Base-by-base conservation (phyloP, 2,797 vertebrate species). In the Gallinago stenura region DNA sequence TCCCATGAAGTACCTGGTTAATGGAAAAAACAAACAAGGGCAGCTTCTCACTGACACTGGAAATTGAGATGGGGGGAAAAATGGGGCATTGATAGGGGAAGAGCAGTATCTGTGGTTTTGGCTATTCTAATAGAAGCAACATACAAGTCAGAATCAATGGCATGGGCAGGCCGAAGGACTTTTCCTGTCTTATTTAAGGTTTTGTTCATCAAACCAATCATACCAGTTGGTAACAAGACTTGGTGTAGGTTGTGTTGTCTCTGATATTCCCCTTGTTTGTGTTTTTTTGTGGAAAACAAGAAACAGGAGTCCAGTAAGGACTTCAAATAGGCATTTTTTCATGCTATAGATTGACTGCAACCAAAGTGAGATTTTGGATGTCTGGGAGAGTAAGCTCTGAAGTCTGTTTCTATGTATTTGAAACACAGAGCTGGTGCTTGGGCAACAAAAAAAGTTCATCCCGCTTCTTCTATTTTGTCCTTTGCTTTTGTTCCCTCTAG, bases 1-100 rank as follows among this genome's bases (percentile, higher is more conserved):
- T 96, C 78, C 77, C 95, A 96, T 41, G 51, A 84, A 62, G 41
- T 56, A 81, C 79, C 96, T 97, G 60, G 37, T 91, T 45, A 62
- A 61, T 10, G 48, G 35, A 35, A 88, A 88, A 68, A 76, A 69
- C 14, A 51, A 68, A 37, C 3, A 56, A 64, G 6, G 35, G 62
- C 6, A 86, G 18, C 9, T 83, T 81, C 53, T 82, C n/a, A 82
- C 22, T 68, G 41, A 60, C 33, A 35, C 25, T 50, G 50, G 62
- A 87, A 86, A 86, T 5, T 14, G 25, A 45, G 26, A 71, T 64
- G 28, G n/a, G 19, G 12, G 12, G 26, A 56, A 65, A 83, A 75
- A 66, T 22, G 15, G 17, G 28, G 7, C 31, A 89, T 45, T 17
- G 10, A 0, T 0, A 31, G 22, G 24, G 17, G 41, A 83, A 66